A percentile compares a stretch with the other conserved stretches of the same genome.
These are phyloP conservation scores for Benthochromis sp. DNA, from an alignment of 2,113 vertebrate genomes.

Conservation along the genomic window DNA sequence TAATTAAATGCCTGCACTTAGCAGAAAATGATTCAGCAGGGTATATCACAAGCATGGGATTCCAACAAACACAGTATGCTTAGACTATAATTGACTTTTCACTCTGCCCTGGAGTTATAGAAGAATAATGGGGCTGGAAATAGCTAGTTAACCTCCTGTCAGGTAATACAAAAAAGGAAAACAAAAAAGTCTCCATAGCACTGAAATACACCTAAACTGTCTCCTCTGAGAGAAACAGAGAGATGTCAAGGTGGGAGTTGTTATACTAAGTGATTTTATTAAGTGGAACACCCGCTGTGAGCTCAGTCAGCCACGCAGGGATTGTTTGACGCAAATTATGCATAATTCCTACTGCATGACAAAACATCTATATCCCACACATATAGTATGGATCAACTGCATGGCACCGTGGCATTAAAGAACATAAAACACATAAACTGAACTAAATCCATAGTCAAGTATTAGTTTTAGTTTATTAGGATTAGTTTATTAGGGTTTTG, in stretches of 20 bases:
- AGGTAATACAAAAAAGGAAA: conserved; percentile 58
- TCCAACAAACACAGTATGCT: conserved; percentile 41
- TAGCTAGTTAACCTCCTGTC: conserved; percentile 64
- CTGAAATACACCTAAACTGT: conserved; percentile 7
- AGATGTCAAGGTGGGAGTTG: conserved; percentile 44
- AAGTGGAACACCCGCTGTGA: conserved; percentile 59
- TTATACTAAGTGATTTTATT: conserved; percentile 56
- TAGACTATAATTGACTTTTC: conserved; percentile 63
- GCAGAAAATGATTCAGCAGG: conserved; percentile 27
- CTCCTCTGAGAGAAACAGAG: conserved; percentile 21
- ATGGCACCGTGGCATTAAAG: not conserved
- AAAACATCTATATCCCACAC: conserved; percentile 20
- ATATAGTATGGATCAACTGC: not conserved
- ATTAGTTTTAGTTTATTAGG: not conserved
- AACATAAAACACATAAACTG: not conserved
- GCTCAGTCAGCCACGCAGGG: conserved; percentile 44
- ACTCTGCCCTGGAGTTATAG: conserved; percentile 50
- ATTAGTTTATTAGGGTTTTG: not conserved
- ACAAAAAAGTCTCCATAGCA: conserved; percentile 11
- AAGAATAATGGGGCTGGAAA: conserved; percentile 62
- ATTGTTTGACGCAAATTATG: conserved; percentile 58
- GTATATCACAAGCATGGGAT: conserved; percentile 17
- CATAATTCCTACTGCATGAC: conserved; percentile 41
- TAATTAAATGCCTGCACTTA: conserved; percentile 55
- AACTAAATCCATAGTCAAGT: too few species aligned